Base-by-base conservation (phyloP, 1,140 invertebrate genomes). In the Drosophila tropicalis region DNA sequence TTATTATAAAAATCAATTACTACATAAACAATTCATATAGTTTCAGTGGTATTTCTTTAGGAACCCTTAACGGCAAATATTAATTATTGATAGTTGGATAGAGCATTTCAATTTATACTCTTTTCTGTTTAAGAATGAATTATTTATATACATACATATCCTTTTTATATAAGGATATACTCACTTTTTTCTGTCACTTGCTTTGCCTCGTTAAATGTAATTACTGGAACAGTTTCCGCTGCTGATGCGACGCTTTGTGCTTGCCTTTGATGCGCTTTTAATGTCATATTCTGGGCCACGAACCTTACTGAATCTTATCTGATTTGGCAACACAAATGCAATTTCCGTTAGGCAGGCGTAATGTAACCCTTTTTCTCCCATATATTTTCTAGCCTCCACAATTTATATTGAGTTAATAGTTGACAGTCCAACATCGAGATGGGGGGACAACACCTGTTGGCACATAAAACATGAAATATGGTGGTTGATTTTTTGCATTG, bases 361-460 rank as follows among this genome's bases (percentile, higher is more conserved):
- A 22, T 10, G 29, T 44, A 57, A 57, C 61, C 61, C 61, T 62
- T 73, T 76, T 76, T 41, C 62, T 67, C 70, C 54, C 87, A 67
- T 67, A 72, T 6, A 74, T 54, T 65, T 70, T 75, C 70, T 56
- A 44, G 13, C 10, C 51, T 63, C 67, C 61, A 76, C 86, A 66
- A 87, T 82, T 82, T 78, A 90, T 81, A 86, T 73, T 75, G 76
- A 80, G 78, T 90, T 91, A 86, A 91, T 90, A 89, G 90, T 81
- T 84, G 65, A 78, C 64, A 82, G 79, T 81, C 81, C 80, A 66
- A 69, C 29, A 29, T 29, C 47, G 66, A 62, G 29, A 10, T 5
- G n/a, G 17, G 17, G 17, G 36, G 40, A 44, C n/a, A 39, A 44
- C 77, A 87, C 83, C 83, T 87, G 83, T 89, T 55, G 56, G 56